These are phyloP conservation scores for Loris lydekkerianus DNA, from an alignment of 2,797 vertebrate species.

Conservation along the genomic window DNA sequence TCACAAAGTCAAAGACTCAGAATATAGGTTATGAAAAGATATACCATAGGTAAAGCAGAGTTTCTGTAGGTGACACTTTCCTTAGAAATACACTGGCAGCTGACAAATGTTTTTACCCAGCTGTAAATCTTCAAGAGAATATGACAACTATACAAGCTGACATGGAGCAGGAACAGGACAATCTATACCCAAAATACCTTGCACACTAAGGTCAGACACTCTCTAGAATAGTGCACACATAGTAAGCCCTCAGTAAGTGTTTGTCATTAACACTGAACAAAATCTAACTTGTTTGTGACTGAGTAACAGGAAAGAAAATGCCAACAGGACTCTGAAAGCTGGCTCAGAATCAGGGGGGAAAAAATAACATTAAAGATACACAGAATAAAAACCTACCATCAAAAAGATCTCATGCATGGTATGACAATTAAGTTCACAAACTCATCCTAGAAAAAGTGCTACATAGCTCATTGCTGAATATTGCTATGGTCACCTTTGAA, in stretches of 20 bases:
- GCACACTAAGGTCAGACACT: not conserved
- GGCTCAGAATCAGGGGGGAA: not conserved
- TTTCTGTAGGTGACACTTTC: not conserved
- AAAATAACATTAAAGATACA: not conserved
- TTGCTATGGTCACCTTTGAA: too few relatives aligned
- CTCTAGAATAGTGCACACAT: not conserved
- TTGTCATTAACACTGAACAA: not conserved
- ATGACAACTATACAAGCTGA: not conserved
- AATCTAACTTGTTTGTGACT: not conserved
- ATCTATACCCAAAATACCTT: not conserved
- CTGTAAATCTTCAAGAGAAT: not conserved
- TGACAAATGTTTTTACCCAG: not conserved
- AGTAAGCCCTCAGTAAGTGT: not conserved
- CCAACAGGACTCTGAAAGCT: not conserved
- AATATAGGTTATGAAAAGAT: not conserved
- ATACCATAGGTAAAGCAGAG: not conserved
- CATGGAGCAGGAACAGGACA: not conserved
- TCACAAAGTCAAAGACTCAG: slow-evolving; percentile 5
- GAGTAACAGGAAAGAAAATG: not conserved
- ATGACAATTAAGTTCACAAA: too few relatives aligned
- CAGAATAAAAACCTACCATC: not conserved
- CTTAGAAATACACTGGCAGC: not conserved
- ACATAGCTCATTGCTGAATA: too few relatives aligned
- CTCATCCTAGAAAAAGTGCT: too few relatives aligned
- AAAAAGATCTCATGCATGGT: not conserved